Conservation (phyloP, 2,113 vertebrate genomes). For the Phrynosoma platyrhinos region DNA sequence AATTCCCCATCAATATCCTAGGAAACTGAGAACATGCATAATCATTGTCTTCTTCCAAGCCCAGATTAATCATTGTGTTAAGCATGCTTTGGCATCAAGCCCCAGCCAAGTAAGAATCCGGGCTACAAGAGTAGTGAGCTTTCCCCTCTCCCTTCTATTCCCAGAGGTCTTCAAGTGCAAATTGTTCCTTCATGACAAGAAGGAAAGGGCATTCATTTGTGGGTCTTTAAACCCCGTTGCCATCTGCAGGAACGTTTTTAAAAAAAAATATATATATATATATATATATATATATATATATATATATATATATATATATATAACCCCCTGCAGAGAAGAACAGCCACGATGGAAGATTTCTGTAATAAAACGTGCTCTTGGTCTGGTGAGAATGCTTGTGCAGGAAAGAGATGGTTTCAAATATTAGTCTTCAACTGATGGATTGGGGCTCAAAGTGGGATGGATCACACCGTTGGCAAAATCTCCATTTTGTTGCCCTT, state of each 20-base stretch:
- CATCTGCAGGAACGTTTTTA: background rate
- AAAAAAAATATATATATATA: background rate
- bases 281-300: background rate
- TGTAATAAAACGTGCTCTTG: no score
- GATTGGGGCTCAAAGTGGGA: no score
- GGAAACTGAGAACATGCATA: conserved; percentile 30
- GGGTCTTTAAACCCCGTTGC: background rate
- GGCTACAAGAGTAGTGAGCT: background rate
- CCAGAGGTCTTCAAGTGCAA: background rate
- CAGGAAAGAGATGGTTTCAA: no score
- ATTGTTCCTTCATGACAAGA: background rate
- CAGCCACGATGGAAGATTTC: background rate
- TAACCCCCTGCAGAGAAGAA: background rate
- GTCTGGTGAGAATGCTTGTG: no score
- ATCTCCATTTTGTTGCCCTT: no score
- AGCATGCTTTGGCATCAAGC: background rate
- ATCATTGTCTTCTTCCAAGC: background rate
- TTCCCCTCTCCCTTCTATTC: background rate
- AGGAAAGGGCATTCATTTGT: background rate
- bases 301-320: background rate
- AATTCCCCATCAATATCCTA: conserved; percentile 36
- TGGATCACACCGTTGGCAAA: no score
- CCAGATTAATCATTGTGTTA: conserved; percentile 39
- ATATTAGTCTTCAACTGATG: no score
- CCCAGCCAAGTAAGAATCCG: background rate